These are phyloP conservation scores for Microtus richardsoni DNA, from an alignment of 2,113 vertebrate genomes.

Conservation along the genomic window DNA sequence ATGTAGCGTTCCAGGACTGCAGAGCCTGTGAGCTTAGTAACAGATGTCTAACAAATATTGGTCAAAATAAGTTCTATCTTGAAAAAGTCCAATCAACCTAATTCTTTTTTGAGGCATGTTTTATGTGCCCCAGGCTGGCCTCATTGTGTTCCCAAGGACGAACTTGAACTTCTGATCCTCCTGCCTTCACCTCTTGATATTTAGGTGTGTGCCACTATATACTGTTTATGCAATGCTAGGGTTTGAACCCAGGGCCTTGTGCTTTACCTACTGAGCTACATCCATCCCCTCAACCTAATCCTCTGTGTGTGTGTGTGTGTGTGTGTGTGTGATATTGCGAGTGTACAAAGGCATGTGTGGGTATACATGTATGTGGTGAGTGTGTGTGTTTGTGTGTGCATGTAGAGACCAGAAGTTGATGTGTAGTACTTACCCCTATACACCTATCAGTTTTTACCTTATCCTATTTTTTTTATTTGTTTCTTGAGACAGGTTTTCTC, in stretches of 20 bases:
- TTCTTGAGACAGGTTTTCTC: too few relatives aligned
- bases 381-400: fast-evolving
- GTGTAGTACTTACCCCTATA: not conserved
- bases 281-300: not conserved
- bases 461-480: too few relatives aligned
- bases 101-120: not conserved
- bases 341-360: not conserved
- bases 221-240: not conserved
- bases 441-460: too few relatives aligned
- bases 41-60: conserved; percentile 58
- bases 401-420: not conserved
- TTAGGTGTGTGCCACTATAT: not conserved
- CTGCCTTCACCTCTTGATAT: not conserved
- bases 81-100: not conserved
- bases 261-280: not conserved
- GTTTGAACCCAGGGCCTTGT: not conserved
- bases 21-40: conserved; percentile 21
- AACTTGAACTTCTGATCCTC: not conserved
- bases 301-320: too few relatives aligned
- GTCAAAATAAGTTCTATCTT: conserved; percentile 27
- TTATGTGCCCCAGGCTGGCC: not conserved
- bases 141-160: not conserved
- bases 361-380: not conserved
- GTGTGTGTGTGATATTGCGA: too few relatives aligned
- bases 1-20: conserved; percentile 17